Evolutionary conservation across 2,113 vertebrate species (phyloP).

Genomic region (Vulpes vulpes): DNA sequence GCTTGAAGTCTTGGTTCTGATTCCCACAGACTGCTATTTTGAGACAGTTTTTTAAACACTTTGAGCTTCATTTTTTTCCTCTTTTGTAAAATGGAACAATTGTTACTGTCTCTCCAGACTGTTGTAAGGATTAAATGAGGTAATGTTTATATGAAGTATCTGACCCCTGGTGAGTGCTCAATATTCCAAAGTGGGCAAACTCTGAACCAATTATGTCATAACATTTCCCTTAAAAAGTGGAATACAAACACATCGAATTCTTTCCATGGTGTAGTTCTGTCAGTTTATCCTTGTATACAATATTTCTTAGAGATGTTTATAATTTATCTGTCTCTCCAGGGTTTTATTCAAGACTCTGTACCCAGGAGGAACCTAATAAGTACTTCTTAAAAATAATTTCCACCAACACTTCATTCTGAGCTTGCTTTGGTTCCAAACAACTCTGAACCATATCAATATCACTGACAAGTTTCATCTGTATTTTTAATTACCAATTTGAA

Average conservation of each 20-base stretch:
- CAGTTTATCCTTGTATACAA: constrained; percentile 68
- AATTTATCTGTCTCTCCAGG: constrained; percentile 71
- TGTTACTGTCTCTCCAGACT: background rate
- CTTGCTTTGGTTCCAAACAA: constrained; percentile 56
- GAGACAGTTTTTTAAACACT: constrained; percentile 33
- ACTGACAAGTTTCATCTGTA: constrained; percentile 59
- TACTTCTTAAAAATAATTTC: constrained; percentile 73
- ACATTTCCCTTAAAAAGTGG: constrained; percentile 51
- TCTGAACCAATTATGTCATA: constrained; percentile 64
- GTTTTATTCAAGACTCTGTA: constrained; percentile 51
- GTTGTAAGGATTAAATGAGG: constrained; percentile 43
- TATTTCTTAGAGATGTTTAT: constrained; percentile 77
- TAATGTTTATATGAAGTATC: constrained; percentile 64
- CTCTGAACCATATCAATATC: constrained; percentile 61
- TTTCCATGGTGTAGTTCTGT: constrained; percentile 64
- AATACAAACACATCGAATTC: constrained; percentile 74
- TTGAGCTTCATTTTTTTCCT: constrained; percentile 20
- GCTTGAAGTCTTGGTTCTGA: background rate
- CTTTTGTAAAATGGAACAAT: constrained; percentile 49
- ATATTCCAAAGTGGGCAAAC: constrained; percentile 28
- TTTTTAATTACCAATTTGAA: constrained; percentile 70
- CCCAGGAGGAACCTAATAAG: constrained; percentile 69
- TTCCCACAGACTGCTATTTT: constrained; percentile 45
- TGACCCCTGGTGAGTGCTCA: constrained; percentile 48
- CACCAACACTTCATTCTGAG: constrained; percentile 63